Base-by-base conservation (phyloP, 2,797 vertebrate species). In the Manis pentadactyla region DNA sequence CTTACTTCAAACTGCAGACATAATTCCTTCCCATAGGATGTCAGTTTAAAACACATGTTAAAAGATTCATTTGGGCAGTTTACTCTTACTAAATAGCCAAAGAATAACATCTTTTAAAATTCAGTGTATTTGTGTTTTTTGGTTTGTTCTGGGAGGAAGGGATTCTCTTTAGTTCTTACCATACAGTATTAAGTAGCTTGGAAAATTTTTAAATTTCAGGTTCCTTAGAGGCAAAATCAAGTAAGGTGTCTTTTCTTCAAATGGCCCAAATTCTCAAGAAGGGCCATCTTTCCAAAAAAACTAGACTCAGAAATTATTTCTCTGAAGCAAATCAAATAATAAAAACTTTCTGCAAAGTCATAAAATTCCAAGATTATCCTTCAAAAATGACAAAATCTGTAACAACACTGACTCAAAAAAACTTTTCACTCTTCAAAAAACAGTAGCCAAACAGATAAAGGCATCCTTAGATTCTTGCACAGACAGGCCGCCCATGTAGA, bases 301-400 rank as follows among this genome's bases (percentile, higher is more conserved):
- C 2, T 73, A 74, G 68, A 59, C 23, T 81, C 53, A 68, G 29
- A 93, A 86, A 74, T 79, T 93, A 63, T 39, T 91, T 91, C 64
- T 75, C 87, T 90, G 61, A 75, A 87, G 75, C 7, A 87, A 75
- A 93, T 53, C 53, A 66, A 84, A 39, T 75, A 87, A 66, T 55
- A 89, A 77, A 92, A 78, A 69, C 29, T 68, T 75, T 73, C 64
- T 53, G 8, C 55, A 81, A 55, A 87, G 37, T 55, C 42, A 29
- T 46, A 71, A 83, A 15, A 34, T 55, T 78, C 77, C 63, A 94
- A 82, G 19, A 87, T 39, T 49, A 55, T 17, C 63, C 34, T 87
- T 92, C 81, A 51, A 71, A 91, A 83, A 39, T 2, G 23, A 66
- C 6, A 37, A 25, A 63, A 87, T 23, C 31, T 49, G 13, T 77